Conservation (phyloP, 2,888 invertebrate genomes). For the Idaea straminata region DNA sequence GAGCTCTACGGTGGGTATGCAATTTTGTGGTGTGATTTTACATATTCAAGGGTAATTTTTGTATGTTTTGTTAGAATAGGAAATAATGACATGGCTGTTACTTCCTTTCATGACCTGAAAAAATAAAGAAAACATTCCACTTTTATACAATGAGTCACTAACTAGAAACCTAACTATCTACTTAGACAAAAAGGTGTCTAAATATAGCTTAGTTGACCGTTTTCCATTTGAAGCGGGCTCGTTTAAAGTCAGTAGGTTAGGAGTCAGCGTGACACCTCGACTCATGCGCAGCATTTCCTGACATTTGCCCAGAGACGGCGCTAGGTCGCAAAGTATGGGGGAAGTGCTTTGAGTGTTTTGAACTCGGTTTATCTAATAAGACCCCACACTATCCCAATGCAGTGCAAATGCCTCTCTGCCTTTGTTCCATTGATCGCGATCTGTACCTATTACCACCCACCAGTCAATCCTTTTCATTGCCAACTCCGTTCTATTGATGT, state of each 20-base stretch:
- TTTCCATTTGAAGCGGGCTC: conserved; percentile 32
- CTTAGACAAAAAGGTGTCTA: conserved; percentile 3
- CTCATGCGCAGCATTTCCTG: conserved; percentile 27
- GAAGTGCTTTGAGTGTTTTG: too few species aligned
- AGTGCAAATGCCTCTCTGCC: too few species aligned
- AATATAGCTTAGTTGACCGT: neutral
- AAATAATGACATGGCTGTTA: neutral
- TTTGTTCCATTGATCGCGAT: too few species aligned
- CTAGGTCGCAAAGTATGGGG: neutral
- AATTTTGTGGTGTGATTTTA: neutral
- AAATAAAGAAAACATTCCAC: neutral
- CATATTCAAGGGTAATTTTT: neutral
- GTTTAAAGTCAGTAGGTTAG: conserved; percentile 5
- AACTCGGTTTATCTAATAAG: too few species aligned
- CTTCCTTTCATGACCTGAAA: neutral
- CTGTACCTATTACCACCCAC: too few species aligned
- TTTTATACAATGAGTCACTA: neutral
- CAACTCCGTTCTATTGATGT: too few species aligned
- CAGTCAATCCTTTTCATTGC: too few species aligned
- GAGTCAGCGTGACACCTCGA: conserved; percentile 10
- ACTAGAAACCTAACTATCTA: neutral
- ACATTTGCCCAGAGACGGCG: conserved; percentile 16
- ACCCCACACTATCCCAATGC: too few species aligned
- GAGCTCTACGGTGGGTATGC: too few species aligned
- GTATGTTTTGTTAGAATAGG: neutral